Conservation (phyloP, 1,140 invertebrate species). For the Drosophila equinoxialis region DNA sequence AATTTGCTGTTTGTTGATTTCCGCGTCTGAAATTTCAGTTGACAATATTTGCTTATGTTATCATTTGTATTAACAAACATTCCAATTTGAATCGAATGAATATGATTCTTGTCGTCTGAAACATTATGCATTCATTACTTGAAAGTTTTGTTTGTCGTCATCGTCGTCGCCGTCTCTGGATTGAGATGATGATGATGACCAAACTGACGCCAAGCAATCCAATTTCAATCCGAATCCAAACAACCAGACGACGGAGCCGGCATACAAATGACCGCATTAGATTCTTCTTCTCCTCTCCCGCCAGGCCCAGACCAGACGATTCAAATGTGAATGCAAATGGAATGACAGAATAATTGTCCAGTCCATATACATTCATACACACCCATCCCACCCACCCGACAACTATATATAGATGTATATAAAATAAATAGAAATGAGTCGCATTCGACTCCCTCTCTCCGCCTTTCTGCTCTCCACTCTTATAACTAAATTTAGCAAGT, state of each 20-base stretch:
- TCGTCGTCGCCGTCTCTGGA: slow-evolving; percentile 33
- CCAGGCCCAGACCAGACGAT: neutral
- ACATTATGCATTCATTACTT: slow-evolving; percentile 80
- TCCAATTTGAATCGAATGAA: neutral
- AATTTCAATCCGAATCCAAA: neutral
- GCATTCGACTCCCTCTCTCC: neutral
- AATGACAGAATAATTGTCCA: slow-evolving; percentile 41
- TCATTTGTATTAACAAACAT: neutral
- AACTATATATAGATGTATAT: slow-evolving; percentile 11
- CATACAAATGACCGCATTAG: slow-evolving; percentile 75
- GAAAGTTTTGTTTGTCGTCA: slow-evolving; percentile 62
- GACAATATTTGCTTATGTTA: neutral
- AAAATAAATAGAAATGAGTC: slow-evolving; percentile 12
- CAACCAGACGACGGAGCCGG: slow-evolving; percentile 7
- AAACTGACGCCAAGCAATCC: slow-evolving; percentile 39
- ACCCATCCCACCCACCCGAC: neutral
- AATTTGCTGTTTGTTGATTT: too few relatives aligned
- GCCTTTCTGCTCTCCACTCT: neutral
- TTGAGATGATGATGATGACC: slow-evolving; percentile 40
- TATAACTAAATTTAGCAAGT: slow-evolving; percentile 64
- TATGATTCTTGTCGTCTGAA: slow-evolving; percentile 52
- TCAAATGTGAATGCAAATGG: slow-evolving; percentile 32
- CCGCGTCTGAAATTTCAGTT: neutral
- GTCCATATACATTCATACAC: slow-evolving; percentile 13
- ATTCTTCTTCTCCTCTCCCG: neutral